phyloP scores from a whole-genome alignment of 2,888 invertebrate species.

The Diarsia mendica region DNA sequence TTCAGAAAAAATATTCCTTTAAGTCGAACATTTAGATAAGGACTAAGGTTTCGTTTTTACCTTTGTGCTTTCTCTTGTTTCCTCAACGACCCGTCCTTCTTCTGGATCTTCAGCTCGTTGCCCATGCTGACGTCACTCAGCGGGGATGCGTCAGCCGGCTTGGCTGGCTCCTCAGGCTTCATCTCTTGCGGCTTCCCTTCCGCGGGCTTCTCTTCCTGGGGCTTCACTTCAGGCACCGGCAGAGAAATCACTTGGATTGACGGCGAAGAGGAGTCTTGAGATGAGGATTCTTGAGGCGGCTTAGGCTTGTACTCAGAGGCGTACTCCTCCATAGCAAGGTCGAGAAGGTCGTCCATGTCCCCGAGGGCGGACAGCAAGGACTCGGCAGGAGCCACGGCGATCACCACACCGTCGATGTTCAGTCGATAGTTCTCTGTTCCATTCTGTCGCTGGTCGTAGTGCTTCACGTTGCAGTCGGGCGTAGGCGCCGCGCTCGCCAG shows the following conservation, averaged over 20 bases:
- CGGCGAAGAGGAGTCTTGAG: slow-evolving; percentile 45
- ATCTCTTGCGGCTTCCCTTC: slow-evolving; percentile 60
- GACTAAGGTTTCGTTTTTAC: slow-evolving; percentile 66
- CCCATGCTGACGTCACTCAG: slow-evolving; percentile 77
- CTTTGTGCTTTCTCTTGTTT: slow-evolving; percentile 85
- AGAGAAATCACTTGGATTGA: slow-evolving; percentile 34
- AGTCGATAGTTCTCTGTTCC: slow-evolving; percentile 94
- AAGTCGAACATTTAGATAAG: background rate
- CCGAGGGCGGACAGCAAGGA: slow-evolving; percentile 90
- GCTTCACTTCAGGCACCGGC: slow-evolving; percentile 58
- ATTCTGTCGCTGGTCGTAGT: slow-evolving; percentile 94
- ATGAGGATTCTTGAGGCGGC: slow-evolving; percentile 59
- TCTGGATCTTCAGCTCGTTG: slow-evolving; percentile 76
- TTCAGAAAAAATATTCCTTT: background rate
- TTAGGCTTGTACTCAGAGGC: slow-evolving; percentile 69
- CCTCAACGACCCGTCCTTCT: slow-evolving; percentile 76
- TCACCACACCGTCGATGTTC: slow-evolving; percentile 92
- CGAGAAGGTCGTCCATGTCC: slow-evolving; percentile 84
- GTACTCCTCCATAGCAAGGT: slow-evolving; percentile 76
- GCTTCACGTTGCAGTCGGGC: slow-evolving; percentile 67
- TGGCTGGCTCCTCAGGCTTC: slow-evolving; percentile 63
- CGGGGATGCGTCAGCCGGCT: slow-evolving; percentile 65
- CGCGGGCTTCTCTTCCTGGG: slow-evolving; percentile 44
- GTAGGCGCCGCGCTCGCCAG: slow-evolving; percentile 73
- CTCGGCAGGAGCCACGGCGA: slow-evolving; percentile 92